Percentiles rank a stretch among this genome's conserved stretches.
Conservation (phyloP, 2,113 vertebrate genomes). For the Etheostoma cragini region DNA sequence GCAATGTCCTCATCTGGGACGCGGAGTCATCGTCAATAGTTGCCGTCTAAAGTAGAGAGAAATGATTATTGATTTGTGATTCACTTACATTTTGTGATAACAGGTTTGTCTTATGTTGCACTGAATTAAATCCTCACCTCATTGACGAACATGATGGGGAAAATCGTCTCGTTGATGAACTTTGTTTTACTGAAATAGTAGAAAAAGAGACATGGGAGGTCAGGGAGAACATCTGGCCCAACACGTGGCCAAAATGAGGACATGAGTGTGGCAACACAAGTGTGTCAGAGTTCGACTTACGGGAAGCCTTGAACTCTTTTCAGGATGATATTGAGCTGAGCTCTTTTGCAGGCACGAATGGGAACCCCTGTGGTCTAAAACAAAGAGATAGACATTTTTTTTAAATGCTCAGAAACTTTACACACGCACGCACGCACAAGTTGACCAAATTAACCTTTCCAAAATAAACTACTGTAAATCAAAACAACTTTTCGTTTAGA, state of each 20-base stretch:
- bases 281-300: slow-evolving; percentile 75
- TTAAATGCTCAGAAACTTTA: neutral
- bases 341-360: slow-evolving; percentile 86
- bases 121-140: slow-evolving; percentile 74
- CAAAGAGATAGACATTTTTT: neutral
- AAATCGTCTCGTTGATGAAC: slow-evolving; percentile 82
- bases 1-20: slow-evolving; percentile 81
- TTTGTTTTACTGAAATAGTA: slow-evolving; percentile 75
- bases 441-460: too few species aligned
- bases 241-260: slow-evolving; percentile 25
- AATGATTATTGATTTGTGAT: neutral
- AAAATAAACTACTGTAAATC: neutral
- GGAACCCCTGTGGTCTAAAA: slow-evolving; percentile 83
- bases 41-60: slow-evolving; percentile 73
- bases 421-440: too few species aligned
- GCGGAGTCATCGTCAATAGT: slow-evolving; percentile 83
- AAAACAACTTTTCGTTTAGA: slow-evolving; percentile 5
- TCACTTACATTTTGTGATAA: neutral
- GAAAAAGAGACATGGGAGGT: neutral
- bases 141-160: slow-evolving; percentile 87
- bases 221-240: slow-evolving; percentile 50
- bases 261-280: slow-evolving; percentile 39
- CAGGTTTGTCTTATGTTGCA: neutral
- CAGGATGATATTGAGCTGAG: slow-evolving; percentile 85
- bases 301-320: slow-evolving; percentile 83